Evolutionary conservation across 2,888 invertebrate species (phyloP), one percentile per base, ranked within the genome.

Genomic region (Plebejus melissa): DNA sequence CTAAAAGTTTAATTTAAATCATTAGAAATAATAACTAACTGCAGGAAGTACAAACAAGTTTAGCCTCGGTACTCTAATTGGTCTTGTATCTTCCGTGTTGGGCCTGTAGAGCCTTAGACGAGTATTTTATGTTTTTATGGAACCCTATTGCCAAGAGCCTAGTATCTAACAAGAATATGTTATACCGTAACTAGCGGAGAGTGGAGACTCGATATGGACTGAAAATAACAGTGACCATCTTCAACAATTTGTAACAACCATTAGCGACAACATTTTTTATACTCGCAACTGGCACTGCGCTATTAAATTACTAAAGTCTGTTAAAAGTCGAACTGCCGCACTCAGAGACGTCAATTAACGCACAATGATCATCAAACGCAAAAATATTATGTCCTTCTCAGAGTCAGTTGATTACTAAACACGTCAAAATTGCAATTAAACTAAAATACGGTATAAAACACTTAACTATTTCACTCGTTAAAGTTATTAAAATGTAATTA

Each of bases 51-150:
- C n/a, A n/a, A 70, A 41, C 70, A 70, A 41, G 70, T 70, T 70
- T 70, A 70, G 70, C 70, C 41, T 70, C 41, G 69, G 41, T 41
- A 70, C 38, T 69, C 6, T 41, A 70, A 70, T 70, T 70, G 9
- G n/a, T n/a, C 22, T 70, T 41, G 70, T 70, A 41, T 41, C 70
- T 70, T 70, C 70, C 70, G 70, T 70, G 70, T 70, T 22, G n/a
- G 7, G 41, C 41, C 32, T 65, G 28, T 65, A 65, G 32, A 65
- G 60, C 32, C 65, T 65, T 65, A 65, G 60, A 60, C 60, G 60
- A 28, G 5, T 28, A 65, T 36, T 65, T 65, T 36, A 65, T 3
- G 65, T 65, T 65, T 65, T 65, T 65, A 65, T 65, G 7, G 65
- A 32, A 36, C 65, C 36, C 32, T 65, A 65, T 32, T 65, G 28